Conservation (phyloP, 2,113 vertebrate genomes). For the Heterochromis multidens region DNA sequence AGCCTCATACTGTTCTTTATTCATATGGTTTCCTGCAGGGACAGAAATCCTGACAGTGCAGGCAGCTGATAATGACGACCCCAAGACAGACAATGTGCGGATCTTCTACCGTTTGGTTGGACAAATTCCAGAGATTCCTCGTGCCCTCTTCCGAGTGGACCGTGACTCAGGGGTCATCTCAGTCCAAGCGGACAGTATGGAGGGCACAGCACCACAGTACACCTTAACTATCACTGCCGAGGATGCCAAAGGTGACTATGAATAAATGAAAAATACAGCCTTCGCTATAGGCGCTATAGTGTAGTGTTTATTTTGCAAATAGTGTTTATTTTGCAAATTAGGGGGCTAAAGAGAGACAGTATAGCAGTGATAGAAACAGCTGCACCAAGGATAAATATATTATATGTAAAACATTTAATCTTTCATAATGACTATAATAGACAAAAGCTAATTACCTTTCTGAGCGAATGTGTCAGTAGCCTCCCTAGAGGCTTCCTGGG, state of each 20-base stretch:
- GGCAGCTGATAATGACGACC: conserved; percentile 78
- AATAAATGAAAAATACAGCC: not conserved
- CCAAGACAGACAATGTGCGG: conserved; percentile 73
- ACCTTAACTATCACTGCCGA: conserved; percentile 71
- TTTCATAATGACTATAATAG: not conserved
- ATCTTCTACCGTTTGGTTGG: conserved; percentile 70
- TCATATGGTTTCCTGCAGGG: conserved; percentile 51
- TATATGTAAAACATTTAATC: not conserved
- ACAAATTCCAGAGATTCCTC: conserved; percentile 76
- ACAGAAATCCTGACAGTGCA: conserved; percentile 76
- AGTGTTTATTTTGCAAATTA: not conserved
- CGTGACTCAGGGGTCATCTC: conserved; percentile 70
- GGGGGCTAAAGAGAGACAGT: not conserved
- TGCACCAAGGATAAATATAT: not conserved
- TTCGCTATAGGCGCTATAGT: not conserved
- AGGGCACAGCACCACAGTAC: conserved; percentile 67
- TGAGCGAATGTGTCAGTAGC: not conserved
- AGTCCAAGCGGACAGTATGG: conserved; percentile 67
- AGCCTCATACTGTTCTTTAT: not conserved
- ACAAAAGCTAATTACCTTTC: not conserved
- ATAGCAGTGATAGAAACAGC: not conserved
- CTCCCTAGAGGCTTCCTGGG: not conserved
- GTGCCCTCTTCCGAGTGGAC: conserved; percentile 74
- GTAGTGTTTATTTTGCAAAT: not conserved
- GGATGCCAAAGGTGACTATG: conserved; percentile 74